These are phyloP conservation scores for Siphonodentalium dalli DNA, from an alignment of 2,888 invertebrate species.

Conservation along the genomic window DNA sequence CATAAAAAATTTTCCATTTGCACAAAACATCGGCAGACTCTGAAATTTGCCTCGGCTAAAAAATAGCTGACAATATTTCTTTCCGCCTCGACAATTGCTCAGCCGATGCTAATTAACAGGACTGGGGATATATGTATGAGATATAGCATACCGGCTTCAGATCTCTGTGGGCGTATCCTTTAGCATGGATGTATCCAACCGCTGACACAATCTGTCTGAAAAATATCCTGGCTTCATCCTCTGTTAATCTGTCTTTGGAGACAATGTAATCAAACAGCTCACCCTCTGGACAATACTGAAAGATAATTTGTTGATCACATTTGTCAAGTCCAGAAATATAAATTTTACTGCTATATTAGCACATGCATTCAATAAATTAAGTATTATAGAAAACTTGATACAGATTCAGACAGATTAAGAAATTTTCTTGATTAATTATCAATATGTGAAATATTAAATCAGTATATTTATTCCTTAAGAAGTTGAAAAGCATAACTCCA, in stretches of 20 bases:
- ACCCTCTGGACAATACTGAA: slow-evolving; percentile 79
- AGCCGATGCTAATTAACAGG: too few species aligned
- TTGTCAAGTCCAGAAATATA: not conserved
- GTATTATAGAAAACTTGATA: too few species aligned
- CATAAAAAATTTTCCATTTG: too few species aligned
- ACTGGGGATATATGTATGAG: not conserved
- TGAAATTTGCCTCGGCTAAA: too few species aligned
- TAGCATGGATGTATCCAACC: slow-evolving; percentile 78
- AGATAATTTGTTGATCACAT: slow-evolving; percentile 10
- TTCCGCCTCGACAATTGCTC: too few species aligned
- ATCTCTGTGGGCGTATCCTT: slow-evolving; percentile 82
- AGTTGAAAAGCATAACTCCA: too few species aligned
- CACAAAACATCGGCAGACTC: too few species aligned
- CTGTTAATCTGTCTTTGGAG: slow-evolving; percentile 75
- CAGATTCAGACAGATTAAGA: not conserved
- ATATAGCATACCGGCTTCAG: slow-evolving; percentile 78
- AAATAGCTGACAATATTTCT: too few species aligned
- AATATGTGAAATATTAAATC: not conserved
- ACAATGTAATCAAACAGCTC: slow-evolving; percentile 87
- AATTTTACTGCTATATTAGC: not conserved
- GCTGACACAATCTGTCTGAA: slow-evolving; percentile 82
- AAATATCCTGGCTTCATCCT: slow-evolving; percentile 77
- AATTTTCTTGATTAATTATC: not conserved
- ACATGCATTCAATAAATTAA: too few species aligned
- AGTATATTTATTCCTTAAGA: too few species aligned